Conservation (phyloP, 2,113 vertebrate genomes). For the Spea bombifrons region DNA sequence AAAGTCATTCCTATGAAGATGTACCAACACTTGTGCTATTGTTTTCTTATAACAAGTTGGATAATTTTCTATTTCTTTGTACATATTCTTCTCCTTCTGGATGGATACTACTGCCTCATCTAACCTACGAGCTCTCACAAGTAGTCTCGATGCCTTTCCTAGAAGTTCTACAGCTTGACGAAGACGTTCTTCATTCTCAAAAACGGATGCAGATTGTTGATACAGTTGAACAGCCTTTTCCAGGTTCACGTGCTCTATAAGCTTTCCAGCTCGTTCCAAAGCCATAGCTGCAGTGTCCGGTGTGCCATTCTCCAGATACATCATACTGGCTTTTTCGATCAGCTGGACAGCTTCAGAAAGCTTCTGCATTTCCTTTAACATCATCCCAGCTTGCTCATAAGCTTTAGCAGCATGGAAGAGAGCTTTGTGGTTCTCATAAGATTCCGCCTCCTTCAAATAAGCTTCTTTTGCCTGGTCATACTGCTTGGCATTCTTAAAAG, state of each 20-base stretch:
- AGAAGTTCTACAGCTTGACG: conserved; percentile 90
- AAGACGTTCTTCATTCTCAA: conserved; percentile 97
- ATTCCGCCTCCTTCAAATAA: conserved; percentile 89
- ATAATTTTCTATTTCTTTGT: conserved; percentile 97
- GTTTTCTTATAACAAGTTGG: conserved; percentile 99
- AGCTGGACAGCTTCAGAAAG: conserved; percentile 88
- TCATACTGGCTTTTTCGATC: conserved; percentile 95
- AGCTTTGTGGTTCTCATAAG: conserved; percentile 90
- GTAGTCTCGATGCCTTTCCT: conserved; percentile 89
- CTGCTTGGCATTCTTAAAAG: conserved; percentile 98
- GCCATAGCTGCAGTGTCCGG: conserved; percentile 95
- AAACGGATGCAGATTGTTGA: conserved; percentile 92
- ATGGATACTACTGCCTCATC: conserved; percentile 89
- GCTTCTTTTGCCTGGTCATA: conserved; percentile 96
- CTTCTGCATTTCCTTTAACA: conserved; percentile 96
- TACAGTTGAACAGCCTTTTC: conserved; percentile 95
- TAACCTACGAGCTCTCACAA: conserved; percentile 88
- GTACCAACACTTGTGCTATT: conserved; percentile 93
- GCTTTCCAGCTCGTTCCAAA: conserved; percentile 89
- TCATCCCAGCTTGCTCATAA: conserved; percentile 97
- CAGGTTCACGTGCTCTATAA: conserved; percentile 88
- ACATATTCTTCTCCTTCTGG: conserved; percentile 98
- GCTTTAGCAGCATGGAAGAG: conserved; percentile 79
- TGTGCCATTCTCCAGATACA: conserved; percentile 95
- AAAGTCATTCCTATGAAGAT: conserved; percentile 91